phyloP scores from a whole-genome alignment of 2,888 invertebrate genomes.

The Glyphotaelius pellucidus region DNA sequence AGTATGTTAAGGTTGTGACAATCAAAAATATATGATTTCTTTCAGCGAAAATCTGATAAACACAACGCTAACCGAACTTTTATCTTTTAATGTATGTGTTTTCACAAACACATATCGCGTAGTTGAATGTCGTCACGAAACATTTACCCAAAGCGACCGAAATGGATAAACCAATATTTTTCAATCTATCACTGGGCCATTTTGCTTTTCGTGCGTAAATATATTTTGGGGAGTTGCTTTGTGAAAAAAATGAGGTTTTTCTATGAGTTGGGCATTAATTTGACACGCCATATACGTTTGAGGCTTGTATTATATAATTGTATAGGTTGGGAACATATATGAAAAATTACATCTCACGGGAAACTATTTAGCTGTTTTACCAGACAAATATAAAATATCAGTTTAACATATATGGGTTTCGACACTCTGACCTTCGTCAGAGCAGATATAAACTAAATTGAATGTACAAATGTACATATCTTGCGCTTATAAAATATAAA shows the following conservation, averaged over 20 bases:
- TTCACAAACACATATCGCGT: not conserved
- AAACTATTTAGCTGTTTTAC: not conserved
- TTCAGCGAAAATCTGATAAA: not conserved
- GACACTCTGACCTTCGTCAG: too few relatives aligned
- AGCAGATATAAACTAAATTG: too few relatives aligned
- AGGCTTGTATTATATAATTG: not conserved
- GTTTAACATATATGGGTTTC: too few relatives aligned
- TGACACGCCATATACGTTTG: constrained; percentile 8
- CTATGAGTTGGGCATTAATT: not conserved
- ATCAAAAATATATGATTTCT: not conserved
- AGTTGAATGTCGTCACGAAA: not conserved
- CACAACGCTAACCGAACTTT: not conserved
- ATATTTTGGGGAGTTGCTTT: not conserved
- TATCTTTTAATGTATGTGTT: not conserved
- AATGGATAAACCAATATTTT: constrained; percentile 34
- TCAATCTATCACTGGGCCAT: constrained; percentile 25
- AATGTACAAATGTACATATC: too few relatives aligned
- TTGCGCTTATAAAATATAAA: too few relatives aligned
- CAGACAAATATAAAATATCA: not conserved
- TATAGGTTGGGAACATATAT: not conserved
- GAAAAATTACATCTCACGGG: not conserved
- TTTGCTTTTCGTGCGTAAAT: constrained; percentile 35
- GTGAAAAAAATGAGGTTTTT: constrained; percentile 5
- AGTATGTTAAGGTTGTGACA: not conserved
- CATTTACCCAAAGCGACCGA: constrained; percentile 10